A percentile compares a stretch with the other conserved stretches of the same genome.
These are phyloP conservation scores for Oreochromis niloticus DNA, from an alignment of 2,113 vertebrate genomes.

Conservation along the genomic window DNA sequence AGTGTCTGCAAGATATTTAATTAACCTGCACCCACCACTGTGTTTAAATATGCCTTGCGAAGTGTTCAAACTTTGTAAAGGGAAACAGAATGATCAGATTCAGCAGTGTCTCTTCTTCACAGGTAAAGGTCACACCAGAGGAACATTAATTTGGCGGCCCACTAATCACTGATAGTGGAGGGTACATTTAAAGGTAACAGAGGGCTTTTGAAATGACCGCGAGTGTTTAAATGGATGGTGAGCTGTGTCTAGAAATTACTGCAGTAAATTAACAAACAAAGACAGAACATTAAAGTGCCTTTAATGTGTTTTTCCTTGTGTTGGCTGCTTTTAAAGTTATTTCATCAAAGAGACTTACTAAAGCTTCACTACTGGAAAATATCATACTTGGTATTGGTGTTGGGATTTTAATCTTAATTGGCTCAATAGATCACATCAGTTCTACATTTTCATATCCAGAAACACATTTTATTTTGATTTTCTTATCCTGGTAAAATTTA, in stretches of 20 bases:
- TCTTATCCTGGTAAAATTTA: neutral
- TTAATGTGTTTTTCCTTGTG: neutral
- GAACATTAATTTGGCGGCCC: neutral
- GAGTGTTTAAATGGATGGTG: neutral
- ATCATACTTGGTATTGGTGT: neutral
- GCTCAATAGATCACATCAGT: neutral
- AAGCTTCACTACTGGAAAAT: neutral
- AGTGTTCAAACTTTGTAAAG: neutral
- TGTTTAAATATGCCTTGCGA: neutral
- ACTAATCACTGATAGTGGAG: neutral
- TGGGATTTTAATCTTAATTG: neutral
- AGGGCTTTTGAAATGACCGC: neutral
- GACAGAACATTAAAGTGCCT: neutral
- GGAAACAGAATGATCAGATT: neutral
- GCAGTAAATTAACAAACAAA: neutral
- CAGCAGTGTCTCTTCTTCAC: neutral
- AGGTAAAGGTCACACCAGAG: constrained; percentile 1
- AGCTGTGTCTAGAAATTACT: neutral
- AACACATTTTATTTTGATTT: neutral
- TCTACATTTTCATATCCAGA: neutral
- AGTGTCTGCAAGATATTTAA: constrained; percentile 34
- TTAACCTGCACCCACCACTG: constrained; percentile 3
- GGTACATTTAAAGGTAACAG: neutral
- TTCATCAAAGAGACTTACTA: neutral
- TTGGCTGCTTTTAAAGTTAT: neutral